These are phyloP conservation scores for Palythoa grandis DNA, from an alignment of 92 coral and sea anemone genomes.

Conservation along the genomic window DNA sequence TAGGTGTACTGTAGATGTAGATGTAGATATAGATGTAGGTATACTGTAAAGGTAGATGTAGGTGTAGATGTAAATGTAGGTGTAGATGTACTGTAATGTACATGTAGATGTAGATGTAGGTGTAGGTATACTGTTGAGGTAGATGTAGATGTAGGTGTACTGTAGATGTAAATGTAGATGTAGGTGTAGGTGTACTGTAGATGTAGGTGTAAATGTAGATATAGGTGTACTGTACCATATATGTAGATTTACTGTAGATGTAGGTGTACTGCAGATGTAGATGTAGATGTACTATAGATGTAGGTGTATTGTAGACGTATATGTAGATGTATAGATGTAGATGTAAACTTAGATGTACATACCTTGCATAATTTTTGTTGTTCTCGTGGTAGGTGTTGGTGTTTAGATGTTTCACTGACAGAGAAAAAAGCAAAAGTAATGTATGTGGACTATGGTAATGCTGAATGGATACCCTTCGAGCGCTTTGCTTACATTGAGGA, in stretches of 20 bases:
- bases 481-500: constrained; percentile 59
- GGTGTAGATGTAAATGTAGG: not conserved
- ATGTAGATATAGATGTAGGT: too few relatives aligned
- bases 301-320: not conserved
- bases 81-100: not conserved
- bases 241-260: too few relatives aligned
- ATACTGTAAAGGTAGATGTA: too few relatives aligned
- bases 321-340: not conserved
- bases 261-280: not conserved
- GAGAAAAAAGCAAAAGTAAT: constrained; percentile 65
- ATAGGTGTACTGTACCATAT: too few relatives aligned
- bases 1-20: not conserved
- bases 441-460: constrained; percentile 86
- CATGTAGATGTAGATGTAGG: not conserved
- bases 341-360: not conserved
- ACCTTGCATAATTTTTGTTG: not conserved
- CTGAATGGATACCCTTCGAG: constrained; percentile 82
- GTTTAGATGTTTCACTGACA: constrained; percentile 61
- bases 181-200: not conserved
- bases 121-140: too few relatives aligned
- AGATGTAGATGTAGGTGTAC: not conserved
- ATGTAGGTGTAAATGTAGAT: too few relatives aligned
- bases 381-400: constrained; percentile 67
- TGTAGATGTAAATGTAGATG: not conserved
- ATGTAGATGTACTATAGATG: too few relatives aligned